Percentiles rank a stretch among this genome's conserved stretches.
These are phyloP conservation scores for Litocranius walleri DNA, from an alignment of 2,113 vertebrate genomes.

Conservation along the genomic window DNA sequence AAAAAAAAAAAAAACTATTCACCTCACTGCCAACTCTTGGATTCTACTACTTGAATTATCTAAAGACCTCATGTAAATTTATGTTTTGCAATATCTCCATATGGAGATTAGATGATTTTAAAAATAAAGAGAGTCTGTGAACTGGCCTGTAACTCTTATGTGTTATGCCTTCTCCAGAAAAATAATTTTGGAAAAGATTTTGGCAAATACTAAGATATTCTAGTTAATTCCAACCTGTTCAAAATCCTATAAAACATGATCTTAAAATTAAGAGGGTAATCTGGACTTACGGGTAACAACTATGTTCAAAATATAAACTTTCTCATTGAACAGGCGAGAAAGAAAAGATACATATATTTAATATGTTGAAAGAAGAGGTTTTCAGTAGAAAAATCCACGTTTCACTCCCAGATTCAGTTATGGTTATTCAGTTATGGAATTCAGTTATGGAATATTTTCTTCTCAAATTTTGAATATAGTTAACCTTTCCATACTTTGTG, in stretches of 20 bases:
- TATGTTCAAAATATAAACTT: background rate
- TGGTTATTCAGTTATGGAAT: background rate
- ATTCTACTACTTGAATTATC: conserved; percentile 47
- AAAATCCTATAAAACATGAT: background rate
- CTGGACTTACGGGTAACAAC: background rate
- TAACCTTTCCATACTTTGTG: background rate
- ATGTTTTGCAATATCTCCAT: conserved; percentile 20
- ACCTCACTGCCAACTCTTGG: conserved; percentile 38
- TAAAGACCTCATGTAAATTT: conserved; percentile 41
- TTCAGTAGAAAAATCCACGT: background rate
- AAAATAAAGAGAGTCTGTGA: conserved; percentile 14
- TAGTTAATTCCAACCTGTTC: background rate
- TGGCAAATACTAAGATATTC: background rate
- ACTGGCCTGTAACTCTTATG: background rate
- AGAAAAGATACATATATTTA: background rate
- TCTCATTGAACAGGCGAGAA: background rate
- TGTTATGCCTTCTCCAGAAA: background rate
- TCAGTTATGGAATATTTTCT: background rate
- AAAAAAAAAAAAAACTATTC: conserved; percentile 43
- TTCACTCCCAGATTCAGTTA: background rate
- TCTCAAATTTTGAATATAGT: background rate
- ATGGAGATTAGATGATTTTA: background rate
- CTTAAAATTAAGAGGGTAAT: background rate
- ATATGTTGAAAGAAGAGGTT: background rate
- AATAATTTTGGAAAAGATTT: background rate